Evolutionary conservation across 2,888 invertebrate species (phyloP).

Genomic region (Nemotelus nigrinus): DNA sequence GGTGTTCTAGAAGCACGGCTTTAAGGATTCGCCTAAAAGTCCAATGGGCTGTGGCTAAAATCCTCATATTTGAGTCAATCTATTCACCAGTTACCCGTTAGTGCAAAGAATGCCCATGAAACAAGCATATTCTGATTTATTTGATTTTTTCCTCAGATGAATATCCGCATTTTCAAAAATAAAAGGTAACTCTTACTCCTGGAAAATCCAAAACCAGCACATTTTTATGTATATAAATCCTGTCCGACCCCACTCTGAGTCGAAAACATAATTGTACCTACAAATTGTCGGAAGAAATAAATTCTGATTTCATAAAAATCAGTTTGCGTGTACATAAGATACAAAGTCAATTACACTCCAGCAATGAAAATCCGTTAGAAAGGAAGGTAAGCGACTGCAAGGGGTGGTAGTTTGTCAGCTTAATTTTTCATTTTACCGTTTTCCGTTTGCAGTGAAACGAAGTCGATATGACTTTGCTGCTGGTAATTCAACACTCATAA

Average conservation of each 20-base stretch:
- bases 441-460: not conserved
- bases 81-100: too few relatives aligned
- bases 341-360: slow-evolving; percentile 22
- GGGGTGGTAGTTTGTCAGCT: too few relatives aligned
- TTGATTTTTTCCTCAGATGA: too few relatives aligned
- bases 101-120: too few relatives aligned
- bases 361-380: slow-evolving; percentile 6
- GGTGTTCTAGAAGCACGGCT: too few relatives aligned
- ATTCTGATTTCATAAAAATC: slow-evolving; percentile 8
- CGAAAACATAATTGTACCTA: not conserved
- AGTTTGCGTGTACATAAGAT: slow-evolving; percentile 17
- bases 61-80: too few relatives aligned
- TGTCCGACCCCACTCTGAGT: not conserved
- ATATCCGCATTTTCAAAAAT: too few relatives aligned
- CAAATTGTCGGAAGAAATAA: slow-evolving; percentile 27
- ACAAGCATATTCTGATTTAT: too few relatives aligned
- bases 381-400: not conserved
- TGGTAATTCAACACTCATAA: slow-evolving; percentile 14
- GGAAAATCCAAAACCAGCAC: not conserved
- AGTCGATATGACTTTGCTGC: not conserved
- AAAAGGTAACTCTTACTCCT: not conserved
- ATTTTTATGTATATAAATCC: not conserved
- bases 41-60: too few relatives aligned
- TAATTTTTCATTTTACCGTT: too few relatives aligned
- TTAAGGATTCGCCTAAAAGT: too few relatives aligned